These are phyloP conservation scores for Sceloporus undulatus DNA, from an alignment of 2,113 vertebrate species.

Conservation along the genomic window DNA sequence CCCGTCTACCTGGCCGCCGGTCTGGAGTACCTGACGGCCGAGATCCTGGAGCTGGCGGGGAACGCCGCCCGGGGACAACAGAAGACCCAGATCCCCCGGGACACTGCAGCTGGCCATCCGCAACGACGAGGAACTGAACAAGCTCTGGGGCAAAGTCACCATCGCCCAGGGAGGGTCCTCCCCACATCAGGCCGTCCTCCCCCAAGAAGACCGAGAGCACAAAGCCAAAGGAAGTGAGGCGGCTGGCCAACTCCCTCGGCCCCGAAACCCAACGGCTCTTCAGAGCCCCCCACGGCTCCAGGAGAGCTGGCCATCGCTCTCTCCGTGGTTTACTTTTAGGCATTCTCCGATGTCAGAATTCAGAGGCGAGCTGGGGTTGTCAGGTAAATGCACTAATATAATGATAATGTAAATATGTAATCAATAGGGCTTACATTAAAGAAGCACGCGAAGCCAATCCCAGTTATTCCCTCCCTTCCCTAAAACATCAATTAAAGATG, in stretches of 20 bases:
- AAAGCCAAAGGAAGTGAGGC: constrained; percentile 9
- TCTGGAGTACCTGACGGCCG: constrained; percentile 1
- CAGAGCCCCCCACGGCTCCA: background rate
- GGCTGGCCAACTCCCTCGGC: no score
- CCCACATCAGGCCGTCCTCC: constrained; percentile 23
- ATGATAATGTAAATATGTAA: no score
- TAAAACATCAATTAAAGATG: no score
- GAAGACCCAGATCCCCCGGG: background rate
- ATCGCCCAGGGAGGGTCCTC: constrained; percentile 21
- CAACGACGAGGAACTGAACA: constrained; percentile 86
- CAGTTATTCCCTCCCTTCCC: no score
- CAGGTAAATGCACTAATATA: no score
- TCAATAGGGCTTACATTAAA: background rate
- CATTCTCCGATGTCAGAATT: no score
- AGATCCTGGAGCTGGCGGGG: no score
- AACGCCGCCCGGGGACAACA: no score
- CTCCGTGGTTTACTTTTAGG: background rate
- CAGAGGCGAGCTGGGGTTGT: no score
- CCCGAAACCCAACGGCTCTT: constrained; percentile 15
- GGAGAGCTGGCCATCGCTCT: background rate
- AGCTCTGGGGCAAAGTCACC: constrained; percentile 72
- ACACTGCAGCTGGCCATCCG: constrained; percentile 74
- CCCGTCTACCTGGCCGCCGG: constrained; percentile 20
- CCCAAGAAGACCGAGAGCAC: constrained; percentile 36
- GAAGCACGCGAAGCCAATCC: no score